Evolutionary conservation across 2,797 vertebrate genomes (phyloP).

Genomic region (Acanthurus tractus): DNA sequence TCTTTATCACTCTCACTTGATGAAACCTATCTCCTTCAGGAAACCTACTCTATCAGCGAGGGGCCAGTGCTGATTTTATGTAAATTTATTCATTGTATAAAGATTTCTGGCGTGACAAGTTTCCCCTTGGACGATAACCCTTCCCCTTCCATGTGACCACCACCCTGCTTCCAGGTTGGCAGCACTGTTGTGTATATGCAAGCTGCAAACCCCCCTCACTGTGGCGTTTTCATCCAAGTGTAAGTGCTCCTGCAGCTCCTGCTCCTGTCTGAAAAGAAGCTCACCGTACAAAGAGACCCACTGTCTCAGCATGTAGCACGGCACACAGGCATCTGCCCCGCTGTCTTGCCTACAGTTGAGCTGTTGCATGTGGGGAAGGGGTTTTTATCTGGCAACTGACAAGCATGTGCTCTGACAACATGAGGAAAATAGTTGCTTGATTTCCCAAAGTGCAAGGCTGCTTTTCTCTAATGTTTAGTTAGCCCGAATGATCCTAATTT

Average conservation of each 20-base stretch:
- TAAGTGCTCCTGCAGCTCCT: slow-evolving; percentile 68
- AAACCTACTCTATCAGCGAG: slow-evolving; percentile 44
- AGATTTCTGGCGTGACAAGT: slow-evolving; percentile 57
- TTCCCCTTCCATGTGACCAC: slow-evolving; percentile 56
- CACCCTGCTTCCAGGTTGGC: slow-evolving; percentile 37
- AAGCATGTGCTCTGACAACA: slow-evolving; percentile 3
- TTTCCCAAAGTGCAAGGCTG: not conserved
- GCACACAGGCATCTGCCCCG: slow-evolving; percentile 63
- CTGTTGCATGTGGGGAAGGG: slow-evolving; percentile 40
- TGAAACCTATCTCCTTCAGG: slow-evolving; percentile 30
- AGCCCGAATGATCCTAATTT: not conserved
- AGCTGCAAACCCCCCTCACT: slow-evolving; percentile 35
- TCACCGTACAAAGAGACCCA: slow-evolving; percentile 64
- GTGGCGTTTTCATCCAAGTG: slow-evolving; percentile 65
- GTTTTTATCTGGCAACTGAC: slow-evolving; percentile 36
- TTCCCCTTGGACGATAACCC: slow-evolving; percentile 62
- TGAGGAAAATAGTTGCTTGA: not conserved
- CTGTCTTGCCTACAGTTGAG: slow-evolving; percentile 46
- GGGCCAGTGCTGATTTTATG: slow-evolving; percentile 61
- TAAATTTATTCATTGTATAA: slow-evolving; percentile 72
- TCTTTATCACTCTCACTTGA: slow-evolving; percentile 21
- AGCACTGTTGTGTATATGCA: slow-evolving; percentile 34
- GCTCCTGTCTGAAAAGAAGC: slow-evolving; percentile 61
- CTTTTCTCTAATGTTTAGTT: not conserved
- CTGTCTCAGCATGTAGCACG: slow-evolving; percentile 67